Base-by-base conservation (phyloP, 1,140 invertebrate species). In the Gryon sp. region DNA sequence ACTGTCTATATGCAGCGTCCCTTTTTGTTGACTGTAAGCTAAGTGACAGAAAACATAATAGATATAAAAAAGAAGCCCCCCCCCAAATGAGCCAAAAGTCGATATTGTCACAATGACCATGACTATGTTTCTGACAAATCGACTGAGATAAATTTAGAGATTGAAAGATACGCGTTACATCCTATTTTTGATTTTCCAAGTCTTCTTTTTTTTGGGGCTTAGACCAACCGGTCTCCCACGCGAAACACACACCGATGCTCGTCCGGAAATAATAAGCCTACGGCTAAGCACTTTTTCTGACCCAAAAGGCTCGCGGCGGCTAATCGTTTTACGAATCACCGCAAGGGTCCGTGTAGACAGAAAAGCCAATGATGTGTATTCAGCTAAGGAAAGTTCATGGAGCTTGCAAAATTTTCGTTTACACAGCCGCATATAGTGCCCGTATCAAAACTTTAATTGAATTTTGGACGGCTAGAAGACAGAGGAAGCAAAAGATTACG, bases 401-500 rank as follows among this genome's bases (percentile, higher is more conserved):
- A 83, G 79, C 86, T 86, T 84, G 87, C 87, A 81, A 89, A 89
- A 89, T 88, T 89, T 87, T 87, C 80, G 87, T 89, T 89, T 89
- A 87, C 87, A 86, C 87, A 88, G 87, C 86, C 86, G 86, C 70
- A 62, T 45, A 57, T 45, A 66, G 41, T 46, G 84, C 86, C 87
- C 87, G 87, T 88, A 89, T 88, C 86, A 87, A 88, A 88, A 88
- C 82, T 88, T 89, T 89, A 88, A 88, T 89, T 88, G 87, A 89
- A 88, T 89, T 86, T 86, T 83, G 82, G 84, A 69, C 82, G 80
- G 79, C 66, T 75, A 24, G 22, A 60, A 70, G 57, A 65, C 65
- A 48, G 38, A 70, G 68, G 62, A 72, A 74, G 62, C 48, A 50
- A 78, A 75, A 87, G 86, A 87, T 89, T 89, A 87, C 83, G 84